Base-by-base conservation (phyloP, 2,797 vertebrate genomes). In the Sciurus vulgaris region DNA sequence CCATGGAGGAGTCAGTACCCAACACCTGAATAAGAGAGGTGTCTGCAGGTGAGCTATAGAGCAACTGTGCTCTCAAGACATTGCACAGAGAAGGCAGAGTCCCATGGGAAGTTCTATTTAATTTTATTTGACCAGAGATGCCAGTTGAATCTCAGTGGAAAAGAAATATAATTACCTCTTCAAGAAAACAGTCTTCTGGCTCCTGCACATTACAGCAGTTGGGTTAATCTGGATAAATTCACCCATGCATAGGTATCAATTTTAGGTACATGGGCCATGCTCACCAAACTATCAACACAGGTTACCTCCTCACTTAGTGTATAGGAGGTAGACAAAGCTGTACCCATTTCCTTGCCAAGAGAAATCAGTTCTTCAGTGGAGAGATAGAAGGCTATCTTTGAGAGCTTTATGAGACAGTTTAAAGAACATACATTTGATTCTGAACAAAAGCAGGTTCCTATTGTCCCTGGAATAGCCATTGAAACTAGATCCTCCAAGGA, bases 211-310 rank as follows among this genome's bases (percentile, higher is more conserved):
- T 47, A 47, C 44, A 47, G 44, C 44, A 47, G 54, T 22, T 56
- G 54, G 54, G 54, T 56, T 56, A 20, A 56, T 56, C 20, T 20
- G 0, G 7, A 56, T 56, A 56, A 56, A 56, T 20, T 22, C 20
- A 56, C 20, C 20, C 20, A 56, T 56, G 7, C 54, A 56, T 8
- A 2, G 20, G 54, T 22, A 56, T 56, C 18, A 22, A 56, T 56
- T 56, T 84, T 33, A 69, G 4, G 26, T 67, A 20, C 11, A 5
- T 3, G 6, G 11, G 7, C 28, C 28, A 72, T 38, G 79, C 98
- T 98, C 87, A 98, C 98, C 0, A 94, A 86, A 69, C 96, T 96
- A 88, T 98, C 98, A 0, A 97, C 96, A 28, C 98, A 98, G 83
- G 78, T 92, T 96, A 92, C 41, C 49, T 98, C 95, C 20, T 96